These are phyloP conservation scores for Dascillus cervinus DNA, from an alignment of 2,888 invertebrate genomes.

Conservation along the genomic window DNA sequence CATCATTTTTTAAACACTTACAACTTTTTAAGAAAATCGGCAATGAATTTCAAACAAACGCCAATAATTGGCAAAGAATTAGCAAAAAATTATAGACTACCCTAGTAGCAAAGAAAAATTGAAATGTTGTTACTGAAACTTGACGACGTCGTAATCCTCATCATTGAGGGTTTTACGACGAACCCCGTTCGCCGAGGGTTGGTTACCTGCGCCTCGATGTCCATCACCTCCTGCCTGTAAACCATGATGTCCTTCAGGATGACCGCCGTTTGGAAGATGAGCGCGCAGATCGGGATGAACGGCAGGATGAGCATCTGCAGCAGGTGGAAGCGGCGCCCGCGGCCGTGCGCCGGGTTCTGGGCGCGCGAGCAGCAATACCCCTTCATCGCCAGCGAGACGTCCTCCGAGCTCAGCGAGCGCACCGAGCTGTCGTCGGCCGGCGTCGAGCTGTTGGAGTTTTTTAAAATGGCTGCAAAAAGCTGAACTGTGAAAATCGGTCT, in stretches of 20 bases:
- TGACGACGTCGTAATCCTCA: no score
- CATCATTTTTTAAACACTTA: no score
- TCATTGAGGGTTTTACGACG: no score
- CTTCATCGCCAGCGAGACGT: conserved; percentile 43
- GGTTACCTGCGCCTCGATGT: conserved; percentile 75
- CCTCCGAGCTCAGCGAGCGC: conserved; percentile 51
- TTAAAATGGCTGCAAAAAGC: conserved; percentile 15
- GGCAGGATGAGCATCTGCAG: conserved; percentile 72
- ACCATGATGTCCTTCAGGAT: conserved; percentile 68
- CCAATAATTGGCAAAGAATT: no score
- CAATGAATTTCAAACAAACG: no score
- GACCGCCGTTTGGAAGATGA: conserved; percentile 76
- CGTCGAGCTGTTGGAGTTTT: conserved; percentile 16
- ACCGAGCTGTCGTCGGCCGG: conserved; percentile 33
- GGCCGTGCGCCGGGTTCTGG: conserved; percentile 58
- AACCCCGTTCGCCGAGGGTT: no score
- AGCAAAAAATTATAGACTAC: no score
- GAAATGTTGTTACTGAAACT: no score
- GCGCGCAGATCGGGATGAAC: conserved; percentile 78
- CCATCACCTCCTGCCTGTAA: conserved; percentile 71
- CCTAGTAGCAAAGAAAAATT: no score
- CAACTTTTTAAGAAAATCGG: no score
- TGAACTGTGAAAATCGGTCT: no score
- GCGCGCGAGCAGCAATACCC: conserved; percentile 50
- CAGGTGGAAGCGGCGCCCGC: conserved; percentile 58